Percentiles rank a stretch among this genome's conserved stretches.
phyloP scores from a whole-genome alignment of 2,797 vertebrate genomes.

The Cuculus canorus region DNA sequence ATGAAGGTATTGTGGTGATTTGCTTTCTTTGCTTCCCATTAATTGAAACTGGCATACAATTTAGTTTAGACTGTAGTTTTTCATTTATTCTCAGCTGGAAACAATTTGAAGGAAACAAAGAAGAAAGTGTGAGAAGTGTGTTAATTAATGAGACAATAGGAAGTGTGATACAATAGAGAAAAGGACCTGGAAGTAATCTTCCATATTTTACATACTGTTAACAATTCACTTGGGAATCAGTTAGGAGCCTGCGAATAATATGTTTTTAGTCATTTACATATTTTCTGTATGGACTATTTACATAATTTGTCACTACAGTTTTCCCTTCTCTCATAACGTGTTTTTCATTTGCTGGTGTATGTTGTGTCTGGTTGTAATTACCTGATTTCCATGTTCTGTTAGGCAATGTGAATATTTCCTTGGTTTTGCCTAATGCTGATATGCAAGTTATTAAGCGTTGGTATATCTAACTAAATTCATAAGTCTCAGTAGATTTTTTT shows the following conservation, averaged over 20 bases:
- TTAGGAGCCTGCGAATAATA: not conserved
- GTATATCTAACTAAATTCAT: slow-evolving; percentile 34
- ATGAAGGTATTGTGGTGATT: not conserved
- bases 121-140: not conserved
- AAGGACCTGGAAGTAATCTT: slow-evolving; percentile 2
- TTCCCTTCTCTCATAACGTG: not conserved
- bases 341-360: not conserved
- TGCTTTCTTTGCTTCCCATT: not conserved
- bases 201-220: not conserved
- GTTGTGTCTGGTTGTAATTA: not conserved
- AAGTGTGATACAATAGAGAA: not conserved
- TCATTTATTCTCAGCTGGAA: slow-evolving; percentile 3
- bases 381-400: not conserved
- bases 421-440: not conserved
- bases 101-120: not conserved
- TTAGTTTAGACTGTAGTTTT: not conserved
- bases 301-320: not conserved
- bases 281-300: not conserved
- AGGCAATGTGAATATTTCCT: not conserved
- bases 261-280: not conserved
- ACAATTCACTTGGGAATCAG: not conserved
- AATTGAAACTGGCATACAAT: not conserved
- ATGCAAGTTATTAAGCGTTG: not conserved
- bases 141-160: slow-evolving; percentile 2
- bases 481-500: slow-evolving; percentile 28